A percentile compares a stretch with the other conserved stretches of the same genome.
Evolutionary conservation across 2,888 invertebrate species (phyloP).

Genomic region (Heliothis peltigera): DNA sequence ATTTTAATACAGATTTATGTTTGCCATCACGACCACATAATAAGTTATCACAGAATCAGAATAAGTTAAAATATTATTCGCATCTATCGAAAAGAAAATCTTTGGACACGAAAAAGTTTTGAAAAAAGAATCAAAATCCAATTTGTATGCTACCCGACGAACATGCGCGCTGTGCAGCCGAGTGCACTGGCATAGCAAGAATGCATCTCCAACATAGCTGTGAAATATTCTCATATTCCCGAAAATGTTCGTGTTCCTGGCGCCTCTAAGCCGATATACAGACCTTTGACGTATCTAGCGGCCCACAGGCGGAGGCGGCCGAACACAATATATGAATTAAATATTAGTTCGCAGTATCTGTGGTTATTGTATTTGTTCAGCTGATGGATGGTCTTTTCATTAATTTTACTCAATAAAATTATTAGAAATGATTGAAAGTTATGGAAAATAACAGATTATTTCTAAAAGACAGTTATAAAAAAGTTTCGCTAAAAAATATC

Average conservation of each 20-base stretch:
- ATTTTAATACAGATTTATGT: too few species aligned
- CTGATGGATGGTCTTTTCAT: too few species aligned
- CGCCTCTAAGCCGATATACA: slow-evolving; percentile 5
- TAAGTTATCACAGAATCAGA: too few species aligned
- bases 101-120: neutral
- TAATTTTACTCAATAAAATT: too few species aligned
- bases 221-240: neutral
- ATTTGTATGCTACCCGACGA: neutral
- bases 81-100: neutral
- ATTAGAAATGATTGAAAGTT: too few species aligned
- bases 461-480: too few species aligned
- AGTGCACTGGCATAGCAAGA: neutral
- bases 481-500: too few species aligned
- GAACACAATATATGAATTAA: slow-evolving; percentile 15
- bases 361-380: neutral
- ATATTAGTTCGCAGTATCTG: neutral
- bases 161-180: neutral
- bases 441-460: too few species aligned
- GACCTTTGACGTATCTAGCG: slow-evolving; percentile 6
- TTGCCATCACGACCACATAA: too few species aligned
- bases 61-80: too few species aligned
- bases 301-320: neutral
- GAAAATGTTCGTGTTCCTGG: slow-evolving; percentile 12
- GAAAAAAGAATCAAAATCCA: neutral
- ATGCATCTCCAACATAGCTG: neutral